A percentile compares a stretch with the other conserved stretches of the same genome.
Conservation (phyloP, 2,113 vertebrate species). For the Eupsittula cactorum region DNA sequence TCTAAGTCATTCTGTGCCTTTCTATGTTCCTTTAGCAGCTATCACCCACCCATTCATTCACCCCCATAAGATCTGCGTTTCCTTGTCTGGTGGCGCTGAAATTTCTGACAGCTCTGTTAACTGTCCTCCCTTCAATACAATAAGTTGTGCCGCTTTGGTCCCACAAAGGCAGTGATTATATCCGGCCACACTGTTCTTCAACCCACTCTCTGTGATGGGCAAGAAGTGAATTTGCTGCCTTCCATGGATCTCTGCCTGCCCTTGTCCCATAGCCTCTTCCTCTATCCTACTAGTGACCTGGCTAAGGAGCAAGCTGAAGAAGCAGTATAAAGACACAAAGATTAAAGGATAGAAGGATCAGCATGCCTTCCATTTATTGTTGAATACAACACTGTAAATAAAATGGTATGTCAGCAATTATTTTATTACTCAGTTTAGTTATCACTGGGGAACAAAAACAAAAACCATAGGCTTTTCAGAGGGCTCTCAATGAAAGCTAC, state of each 20-base stretch:
- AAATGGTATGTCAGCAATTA: neutral
- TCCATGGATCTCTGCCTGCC: neutral
- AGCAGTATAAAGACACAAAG: neutral
- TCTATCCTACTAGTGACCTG: neutral
- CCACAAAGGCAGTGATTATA: neutral
- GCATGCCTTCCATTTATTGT: neutral
- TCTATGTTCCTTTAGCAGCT: neutral
- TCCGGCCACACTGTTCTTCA: neutral
- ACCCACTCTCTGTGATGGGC: neutral
- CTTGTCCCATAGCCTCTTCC: rapidly evolving
- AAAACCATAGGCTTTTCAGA: neutral
- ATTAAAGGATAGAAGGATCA: neutral
- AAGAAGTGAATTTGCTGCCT: neutral
- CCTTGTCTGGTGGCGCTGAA: neutral
- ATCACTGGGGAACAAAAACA: neutral
- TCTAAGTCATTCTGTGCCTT: neutral
- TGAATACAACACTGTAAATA: neutral
- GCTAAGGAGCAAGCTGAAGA: neutral
- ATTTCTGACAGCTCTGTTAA: neutral
- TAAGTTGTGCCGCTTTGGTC: neutral
- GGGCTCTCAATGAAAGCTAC: neutral
- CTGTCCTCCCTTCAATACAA: neutral
- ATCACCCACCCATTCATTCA: neutral
- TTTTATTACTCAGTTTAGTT: slow-evolving; percentile 18
- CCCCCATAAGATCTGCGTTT: neutral